phyloP scores from a whole-genome alignment of 2,888 invertebrate genomes.

The Leptopterna dolabrata region DNA sequence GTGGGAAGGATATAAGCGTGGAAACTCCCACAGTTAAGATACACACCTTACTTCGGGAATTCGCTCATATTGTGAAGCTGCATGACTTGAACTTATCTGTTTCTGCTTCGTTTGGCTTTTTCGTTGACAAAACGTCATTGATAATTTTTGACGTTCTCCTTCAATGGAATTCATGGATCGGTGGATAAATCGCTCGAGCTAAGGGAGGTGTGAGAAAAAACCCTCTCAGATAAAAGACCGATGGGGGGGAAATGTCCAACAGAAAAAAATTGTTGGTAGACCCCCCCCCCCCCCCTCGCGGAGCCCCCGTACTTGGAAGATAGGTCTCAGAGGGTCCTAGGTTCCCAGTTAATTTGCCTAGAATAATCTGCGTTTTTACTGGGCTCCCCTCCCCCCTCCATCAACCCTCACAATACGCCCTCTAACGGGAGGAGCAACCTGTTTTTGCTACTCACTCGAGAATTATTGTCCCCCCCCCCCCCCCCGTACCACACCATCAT shows the following conservation, averaged over 20 bases:
- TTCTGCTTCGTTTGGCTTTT: no score
- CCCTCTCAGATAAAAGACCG: background rate
- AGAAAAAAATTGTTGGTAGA: background rate
- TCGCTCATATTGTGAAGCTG: no score
- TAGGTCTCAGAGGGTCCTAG: background rate
- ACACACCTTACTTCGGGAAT: no score
- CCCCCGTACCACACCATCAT: background rate
- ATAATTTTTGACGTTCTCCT: background rate
- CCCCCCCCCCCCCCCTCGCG: background rate
- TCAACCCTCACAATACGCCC: background rate
- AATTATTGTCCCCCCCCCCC: slow-evolving; percentile 1
- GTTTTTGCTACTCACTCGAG: slow-evolving; percentile 25
- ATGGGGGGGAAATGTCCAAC: background rate
- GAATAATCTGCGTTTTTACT: slow-evolving; percentile 39
- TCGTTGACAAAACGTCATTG: background rate
- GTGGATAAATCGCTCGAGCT: background rate
- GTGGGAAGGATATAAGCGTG: no score
- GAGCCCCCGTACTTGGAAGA: background rate
- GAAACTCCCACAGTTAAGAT: no score
- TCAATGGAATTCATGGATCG: background rate
- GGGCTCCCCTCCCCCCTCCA: background rate
- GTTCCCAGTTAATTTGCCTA: slow-evolving; percentile 33
- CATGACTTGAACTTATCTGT: no score
- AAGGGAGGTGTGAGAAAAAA: background rate
- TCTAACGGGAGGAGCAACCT: background rate